phyloP scores from a whole-genome alignment of 2,113 vertebrate genomes.

The Fukomys damarensis region DNA sequence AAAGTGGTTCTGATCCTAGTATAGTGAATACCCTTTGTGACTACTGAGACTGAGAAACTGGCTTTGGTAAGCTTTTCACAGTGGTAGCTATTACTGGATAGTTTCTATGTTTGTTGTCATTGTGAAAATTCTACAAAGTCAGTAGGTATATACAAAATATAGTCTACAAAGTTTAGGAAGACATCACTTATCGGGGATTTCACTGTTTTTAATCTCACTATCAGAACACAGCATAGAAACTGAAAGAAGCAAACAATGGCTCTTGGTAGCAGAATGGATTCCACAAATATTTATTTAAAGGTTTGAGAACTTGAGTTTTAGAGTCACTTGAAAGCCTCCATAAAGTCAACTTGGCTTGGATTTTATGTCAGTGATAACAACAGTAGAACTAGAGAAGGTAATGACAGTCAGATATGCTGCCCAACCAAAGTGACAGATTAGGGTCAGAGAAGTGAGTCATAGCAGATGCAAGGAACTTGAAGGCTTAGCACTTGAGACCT shows the following conservation, averaged over 20 bases:
- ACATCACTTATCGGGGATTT: constrained; percentile 13
- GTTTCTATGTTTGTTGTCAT: not conserved
- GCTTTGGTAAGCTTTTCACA: not conserved
- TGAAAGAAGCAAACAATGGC: constrained; percentile 39
- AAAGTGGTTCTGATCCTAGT: not conserved
- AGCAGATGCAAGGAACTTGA: not conserved
- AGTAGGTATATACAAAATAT: constrained; percentile 12
- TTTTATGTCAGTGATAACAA: not conserved
- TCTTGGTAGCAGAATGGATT: constrained; percentile 13
- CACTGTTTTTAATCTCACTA: not conserved
- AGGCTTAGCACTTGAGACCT: not conserved
- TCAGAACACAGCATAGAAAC: not conserved
- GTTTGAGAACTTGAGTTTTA: not conserved
- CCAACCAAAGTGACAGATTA: not conserved
- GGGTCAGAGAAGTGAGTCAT: not conserved
- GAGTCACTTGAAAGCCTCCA: not conserved
- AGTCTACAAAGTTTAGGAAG: not conserved
- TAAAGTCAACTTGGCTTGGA: not conserved
- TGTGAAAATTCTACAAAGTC: not conserved
- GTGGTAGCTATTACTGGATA: not conserved
- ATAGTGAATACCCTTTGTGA: not conserved
- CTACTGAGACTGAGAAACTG: not conserved
- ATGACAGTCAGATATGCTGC: not conserved
- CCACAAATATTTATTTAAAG: not conserved
- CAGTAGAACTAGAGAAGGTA: not conserved